Evolutionary conservation across 2,888 invertebrate genomes (phyloP).

Genomic region (Siphonodentalium dalli): DNA sequence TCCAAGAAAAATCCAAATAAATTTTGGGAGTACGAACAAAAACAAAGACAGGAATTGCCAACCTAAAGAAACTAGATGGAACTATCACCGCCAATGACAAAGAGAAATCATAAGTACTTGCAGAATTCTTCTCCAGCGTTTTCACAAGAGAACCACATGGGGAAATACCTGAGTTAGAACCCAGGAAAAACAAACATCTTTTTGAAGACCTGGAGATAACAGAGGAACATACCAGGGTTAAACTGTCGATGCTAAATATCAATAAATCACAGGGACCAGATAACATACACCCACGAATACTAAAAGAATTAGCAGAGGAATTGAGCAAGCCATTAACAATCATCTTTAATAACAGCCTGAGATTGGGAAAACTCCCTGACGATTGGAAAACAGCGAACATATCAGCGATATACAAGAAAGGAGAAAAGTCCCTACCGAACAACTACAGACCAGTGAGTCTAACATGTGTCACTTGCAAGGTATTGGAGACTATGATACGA

Average conservation of each 20-base stretch:
- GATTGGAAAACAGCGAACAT: constrained; percentile 7
- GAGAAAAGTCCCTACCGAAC: not conserved
- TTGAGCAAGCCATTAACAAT: not conserved
- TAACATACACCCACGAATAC: not conserved
- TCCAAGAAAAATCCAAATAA: not conserved
- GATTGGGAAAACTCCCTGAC: not conserved
- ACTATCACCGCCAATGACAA: too few relatives aligned
- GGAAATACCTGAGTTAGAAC: not conserved
- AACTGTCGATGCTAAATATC: not conserved
- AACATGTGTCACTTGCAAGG: constrained; percentile 5
- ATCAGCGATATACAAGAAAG: constrained; percentile 3
- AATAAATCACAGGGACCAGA: not conserved
- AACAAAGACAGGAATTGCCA: too few relatives aligned
- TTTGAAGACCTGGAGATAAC: too few relatives aligned
- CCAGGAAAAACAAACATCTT: not conserved
- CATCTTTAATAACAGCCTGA: constrained; percentile 1
- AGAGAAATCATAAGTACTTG: too few relatives aligned
- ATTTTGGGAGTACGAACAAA: not conserved
- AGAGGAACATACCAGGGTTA: too few relatives aligned
- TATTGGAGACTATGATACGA: not conserved
- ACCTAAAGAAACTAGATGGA: too few relatives aligned
- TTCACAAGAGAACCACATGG: not conserved
- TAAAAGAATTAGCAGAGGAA: not conserved
- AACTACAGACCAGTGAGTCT: constrained; percentile 8
- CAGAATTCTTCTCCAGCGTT: not conserved